Percentiles rank a stretch among this genome's conserved stretches.
Conservation (phyloP, 2,888 invertebrate genomes). For the Cephus pygmeus region DNA sequence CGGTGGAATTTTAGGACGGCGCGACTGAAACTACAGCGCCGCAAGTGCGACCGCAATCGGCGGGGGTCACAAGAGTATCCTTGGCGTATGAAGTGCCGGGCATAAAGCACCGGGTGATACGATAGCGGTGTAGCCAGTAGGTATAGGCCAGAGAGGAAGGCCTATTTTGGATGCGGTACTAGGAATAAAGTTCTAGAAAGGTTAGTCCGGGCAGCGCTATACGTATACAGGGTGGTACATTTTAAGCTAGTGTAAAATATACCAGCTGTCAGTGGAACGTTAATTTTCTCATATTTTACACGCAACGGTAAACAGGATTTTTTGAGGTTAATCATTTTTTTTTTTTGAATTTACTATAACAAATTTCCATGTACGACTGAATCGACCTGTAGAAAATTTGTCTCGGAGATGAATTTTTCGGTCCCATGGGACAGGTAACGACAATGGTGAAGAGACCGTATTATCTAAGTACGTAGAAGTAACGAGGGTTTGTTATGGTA, state of each 20-base stretch:
- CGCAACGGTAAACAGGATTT: background rate
- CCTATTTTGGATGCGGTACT: background rate
- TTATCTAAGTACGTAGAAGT: conserved; percentile 21
- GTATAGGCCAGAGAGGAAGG: background rate
- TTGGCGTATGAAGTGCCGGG: background rate
- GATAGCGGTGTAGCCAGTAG: background rate
- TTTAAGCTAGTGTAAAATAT: too few relatives aligned
- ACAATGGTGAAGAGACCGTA: conserved; percentile 4
- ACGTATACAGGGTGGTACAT: background rate
- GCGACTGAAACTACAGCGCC: background rate
- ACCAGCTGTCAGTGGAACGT: background rate
- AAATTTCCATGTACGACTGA: background rate
- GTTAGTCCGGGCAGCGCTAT: background rate
- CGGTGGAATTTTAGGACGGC: background rate
- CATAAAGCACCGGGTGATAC: background rate
- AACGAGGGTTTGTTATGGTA: conserved; percentile 29
- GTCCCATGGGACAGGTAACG: background rate
- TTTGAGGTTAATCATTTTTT: background rate
- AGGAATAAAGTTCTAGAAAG: background rate
- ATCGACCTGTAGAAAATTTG: background rate
- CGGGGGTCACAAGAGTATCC: background rate
- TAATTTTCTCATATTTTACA: background rate
- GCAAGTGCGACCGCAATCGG: background rate
- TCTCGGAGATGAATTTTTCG: background rate
- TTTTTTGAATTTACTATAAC: background rate